These are phyloP conservation scores for Epinotia bilunana DNA, from an alignment of 2,888 invertebrate genomes.

Conservation along the genomic window DNA sequence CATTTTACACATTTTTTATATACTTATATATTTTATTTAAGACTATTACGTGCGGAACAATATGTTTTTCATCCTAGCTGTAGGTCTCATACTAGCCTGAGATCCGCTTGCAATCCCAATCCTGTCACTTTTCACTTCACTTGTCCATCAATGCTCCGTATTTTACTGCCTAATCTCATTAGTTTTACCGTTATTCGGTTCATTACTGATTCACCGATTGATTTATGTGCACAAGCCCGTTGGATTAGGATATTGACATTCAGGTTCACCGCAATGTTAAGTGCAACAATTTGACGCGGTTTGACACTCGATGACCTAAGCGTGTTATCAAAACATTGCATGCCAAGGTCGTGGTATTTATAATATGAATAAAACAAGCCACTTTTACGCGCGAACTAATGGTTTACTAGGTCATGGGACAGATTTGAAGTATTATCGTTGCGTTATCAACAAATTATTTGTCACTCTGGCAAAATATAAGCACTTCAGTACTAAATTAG, in stretches of 20 bases:
- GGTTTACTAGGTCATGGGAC: conserved; percentile 9
- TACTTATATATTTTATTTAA: too few relatives aligned
- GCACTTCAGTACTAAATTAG: too few relatives aligned
- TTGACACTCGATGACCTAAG: conserved; percentile 1
- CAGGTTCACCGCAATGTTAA: background rate
- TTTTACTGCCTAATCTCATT: too few relatives aligned
- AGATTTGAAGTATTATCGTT: conserved; percentile 19
- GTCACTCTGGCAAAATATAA: too few relatives aligned
- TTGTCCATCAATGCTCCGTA: too few relatives aligned
- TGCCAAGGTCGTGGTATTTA: conserved; percentile 12
- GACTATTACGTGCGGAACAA: too few relatives aligned
- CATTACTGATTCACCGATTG: background rate
- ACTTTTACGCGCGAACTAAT: background rate
- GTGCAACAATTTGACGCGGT: background rate
- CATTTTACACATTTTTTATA: too few relatives aligned
- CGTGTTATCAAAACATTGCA: conserved; percentile 11
- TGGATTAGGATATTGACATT: background rate
- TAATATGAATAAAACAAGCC: background rate
- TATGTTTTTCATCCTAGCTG: too few relatives aligned
- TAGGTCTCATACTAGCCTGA: too few relatives aligned
- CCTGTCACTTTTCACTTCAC: too few relatives aligned
- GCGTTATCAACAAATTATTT: conserved; percentile 1
- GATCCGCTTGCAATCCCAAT: too few relatives aligned
- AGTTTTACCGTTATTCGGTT: too few relatives aligned
- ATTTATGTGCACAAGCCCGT: background rate